Evolutionary conservation across 2,888 invertebrate species (phyloP).

Genomic region (Sinelater perroti): DNA sequence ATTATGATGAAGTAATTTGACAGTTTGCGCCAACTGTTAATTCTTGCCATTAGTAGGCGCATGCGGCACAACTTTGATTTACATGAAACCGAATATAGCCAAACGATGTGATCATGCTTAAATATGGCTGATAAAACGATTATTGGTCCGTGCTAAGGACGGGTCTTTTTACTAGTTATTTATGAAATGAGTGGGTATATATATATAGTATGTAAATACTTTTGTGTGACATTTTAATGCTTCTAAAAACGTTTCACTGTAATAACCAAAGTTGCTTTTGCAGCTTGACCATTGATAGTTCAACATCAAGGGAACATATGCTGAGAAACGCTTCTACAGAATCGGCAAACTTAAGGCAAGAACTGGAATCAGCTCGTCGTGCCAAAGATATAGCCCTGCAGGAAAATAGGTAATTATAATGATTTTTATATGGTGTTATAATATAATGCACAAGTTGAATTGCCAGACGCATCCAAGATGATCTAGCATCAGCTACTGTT

Average conservation of each 20-base stretch:
- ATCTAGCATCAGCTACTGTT: slow-evolving; percentile 70
- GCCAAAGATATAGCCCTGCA: slow-evolving; percentile 68
- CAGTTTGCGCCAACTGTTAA: no score
- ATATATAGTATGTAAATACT: no score
- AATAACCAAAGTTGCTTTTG: slow-evolving; percentile 36
- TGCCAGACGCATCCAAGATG: slow-evolving; percentile 74
- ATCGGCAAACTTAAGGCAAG: slow-evolving; percentile 67
- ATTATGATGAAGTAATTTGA: no score
- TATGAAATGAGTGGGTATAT: no score
- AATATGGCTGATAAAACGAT: no score
- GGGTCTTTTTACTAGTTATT: no score
- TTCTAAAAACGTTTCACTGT: slow-evolving; percentile 2
- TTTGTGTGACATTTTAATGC: no score
- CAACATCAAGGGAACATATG: slow-evolving; percentile 63
- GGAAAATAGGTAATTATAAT: slow-evolving; percentile 63
- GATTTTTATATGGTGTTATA: not conserved
- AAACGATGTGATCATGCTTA: no score
- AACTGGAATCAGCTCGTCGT: slow-evolving; percentile 65
- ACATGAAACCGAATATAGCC: no score
- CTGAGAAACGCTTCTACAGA: slow-evolving; percentile 65
- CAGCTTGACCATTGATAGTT: slow-evolving; percentile 53
- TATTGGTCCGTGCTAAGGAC: no score
- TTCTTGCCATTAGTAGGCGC: no score
- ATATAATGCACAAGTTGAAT: slow-evolving; percentile 2
- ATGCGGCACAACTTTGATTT: no score